phyloP scores from a whole-genome alignment of 2,113 vertebrate genomes.

The Agelaius tricolor region DNA sequence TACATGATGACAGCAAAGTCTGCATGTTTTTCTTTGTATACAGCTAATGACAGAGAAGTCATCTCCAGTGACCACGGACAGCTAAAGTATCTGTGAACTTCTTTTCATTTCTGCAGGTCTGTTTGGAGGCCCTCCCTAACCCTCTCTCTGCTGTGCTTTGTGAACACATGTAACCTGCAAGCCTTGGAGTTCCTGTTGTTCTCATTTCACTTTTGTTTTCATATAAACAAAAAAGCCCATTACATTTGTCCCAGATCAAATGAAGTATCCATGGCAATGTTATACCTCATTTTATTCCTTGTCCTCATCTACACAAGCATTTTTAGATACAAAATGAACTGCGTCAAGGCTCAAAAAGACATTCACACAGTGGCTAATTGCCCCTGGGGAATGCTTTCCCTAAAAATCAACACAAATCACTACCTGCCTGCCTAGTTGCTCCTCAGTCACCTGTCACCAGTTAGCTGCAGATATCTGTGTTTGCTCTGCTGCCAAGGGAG shows the following conservation, averaged over 20 bases:
- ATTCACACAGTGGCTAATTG: accelerated
- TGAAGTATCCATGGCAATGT: neutral
- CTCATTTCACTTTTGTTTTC: neutral
- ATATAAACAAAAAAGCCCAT: neutral
- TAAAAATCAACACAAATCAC: neutral
- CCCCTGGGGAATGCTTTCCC: neutral
- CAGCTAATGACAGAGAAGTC: neutral
- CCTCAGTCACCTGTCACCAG: neutral
- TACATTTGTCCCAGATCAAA: neutral
- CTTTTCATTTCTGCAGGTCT: neutral
- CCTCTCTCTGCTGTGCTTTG: neutral
- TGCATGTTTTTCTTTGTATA: neutral
- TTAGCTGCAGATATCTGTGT: neutral
- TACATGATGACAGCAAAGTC: neutral
- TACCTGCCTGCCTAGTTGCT: neutral
- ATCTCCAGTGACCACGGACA: neutral
- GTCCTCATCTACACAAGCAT: neutral
- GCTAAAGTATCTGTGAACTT: neutral
- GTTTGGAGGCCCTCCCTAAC: neutral
- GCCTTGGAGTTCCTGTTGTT: neutral
- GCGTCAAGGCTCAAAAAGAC: accelerated
- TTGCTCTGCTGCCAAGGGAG: neutral
- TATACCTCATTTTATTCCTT: neutral
- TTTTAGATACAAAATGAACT: neutral
- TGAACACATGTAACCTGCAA: neutral